Percentiles rank a stretch among this genome's conserved stretches.
phyloP scores from a whole-genome alignment of 2,888 invertebrate species.

The Pheosia tremula region DNA sequence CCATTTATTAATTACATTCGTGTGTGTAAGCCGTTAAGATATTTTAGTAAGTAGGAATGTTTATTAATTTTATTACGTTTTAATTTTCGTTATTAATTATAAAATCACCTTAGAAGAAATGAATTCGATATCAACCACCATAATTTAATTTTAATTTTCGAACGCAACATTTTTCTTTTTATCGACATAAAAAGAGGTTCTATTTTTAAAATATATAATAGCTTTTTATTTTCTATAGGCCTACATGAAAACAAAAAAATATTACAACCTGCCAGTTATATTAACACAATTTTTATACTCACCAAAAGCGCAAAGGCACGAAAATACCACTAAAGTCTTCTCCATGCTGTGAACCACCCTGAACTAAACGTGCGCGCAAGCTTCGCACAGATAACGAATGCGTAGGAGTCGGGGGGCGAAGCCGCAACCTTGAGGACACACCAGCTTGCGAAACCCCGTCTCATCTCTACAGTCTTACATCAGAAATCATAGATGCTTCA shows the following conservation, averaged over 20 bases:
- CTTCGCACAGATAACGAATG: constrained; percentile 62
- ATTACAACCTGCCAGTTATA: not conserved
- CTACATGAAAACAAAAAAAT: not conserved
- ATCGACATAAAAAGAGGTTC: too few species aligned
- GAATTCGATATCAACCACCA: too few species aligned
- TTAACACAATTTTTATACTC: constrained; percentile 40
- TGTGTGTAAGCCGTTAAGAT: not conserved
- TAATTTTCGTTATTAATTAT: not conserved
- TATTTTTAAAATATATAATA: too few species aligned
- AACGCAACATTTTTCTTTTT: too few species aligned
- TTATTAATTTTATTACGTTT: not conserved
- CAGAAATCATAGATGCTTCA: constrained; percentile 24
- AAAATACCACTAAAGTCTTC: constrained; percentile 64
- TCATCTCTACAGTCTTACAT: constrained; percentile 61
- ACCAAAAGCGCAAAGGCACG: constrained; percentile 71
- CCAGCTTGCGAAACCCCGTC: constrained; percentile 64
- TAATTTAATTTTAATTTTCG: too few species aligned
- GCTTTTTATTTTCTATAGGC: too few species aligned
- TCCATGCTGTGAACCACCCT: constrained; percentile 58
- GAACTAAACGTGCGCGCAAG: constrained; percentile 60
- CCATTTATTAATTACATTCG: constrained; percentile 15
- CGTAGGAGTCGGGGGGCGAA: constrained; percentile 41
- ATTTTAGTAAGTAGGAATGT: not conserved
- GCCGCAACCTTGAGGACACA: constrained; percentile 70
- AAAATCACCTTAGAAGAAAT: too few species aligned